Percentiles rank a stretch among this genome's conserved stretches.
These are phyloP conservation scores for Gallinago solitaria DNA, from an alignment of 2,797 vertebrate genomes.

Conservation along the genomic window DNA sequence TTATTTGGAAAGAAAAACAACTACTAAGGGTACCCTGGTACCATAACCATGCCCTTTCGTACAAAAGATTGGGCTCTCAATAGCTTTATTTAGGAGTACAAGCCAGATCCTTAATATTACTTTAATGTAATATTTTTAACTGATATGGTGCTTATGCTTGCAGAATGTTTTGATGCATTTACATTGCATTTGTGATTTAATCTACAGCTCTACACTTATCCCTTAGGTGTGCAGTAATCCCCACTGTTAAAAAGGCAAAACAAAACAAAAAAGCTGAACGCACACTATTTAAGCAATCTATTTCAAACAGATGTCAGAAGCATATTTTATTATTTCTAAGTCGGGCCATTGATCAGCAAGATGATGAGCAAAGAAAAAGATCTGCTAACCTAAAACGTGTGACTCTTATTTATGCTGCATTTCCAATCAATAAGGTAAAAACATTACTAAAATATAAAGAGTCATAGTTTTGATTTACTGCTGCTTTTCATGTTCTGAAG, in stretches of 20 bases:
- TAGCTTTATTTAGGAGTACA: neutral
- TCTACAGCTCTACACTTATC: conserved; percentile 3
- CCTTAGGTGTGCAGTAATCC: conserved; percentile 30
- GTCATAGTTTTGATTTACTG: conserved; percentile 36
- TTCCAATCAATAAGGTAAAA: conserved; percentile 62
- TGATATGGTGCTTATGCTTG: conserved; percentile 2
- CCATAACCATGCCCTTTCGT: neutral
- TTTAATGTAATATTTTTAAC: conserved; percentile 19
- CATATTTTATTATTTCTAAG: conserved; percentile 66
- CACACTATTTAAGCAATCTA: conserved; percentile 47
- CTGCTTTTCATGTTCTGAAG: conserved; percentile 25
- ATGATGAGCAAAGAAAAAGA: conserved; percentile 57
- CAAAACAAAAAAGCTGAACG: conserved; percentile 42
- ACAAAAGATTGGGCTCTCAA: neutral
- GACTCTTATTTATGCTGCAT: conserved; percentile 42
- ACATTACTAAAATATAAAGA: conserved; percentile 58
- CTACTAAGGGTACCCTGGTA: neutral
- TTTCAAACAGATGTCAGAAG: conserved; percentile 56
- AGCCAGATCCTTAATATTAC: neutral
- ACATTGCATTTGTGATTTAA: conserved; percentile 38
- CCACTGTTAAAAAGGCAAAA: conserved; percentile 27
- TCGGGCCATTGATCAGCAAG: conserved; percentile 44
- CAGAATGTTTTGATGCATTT: conserved; percentile 39
- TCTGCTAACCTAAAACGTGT: conserved; percentile 24
- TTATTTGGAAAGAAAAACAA: neutral